A percentile compares a stretch with the other conserved stretches of the same genome.
These are phyloP conservation scores for Syngnathus rostellatus DNA, from an alignment of 2,797 vertebrate genomes.

Conservation along the genomic window DNA sequence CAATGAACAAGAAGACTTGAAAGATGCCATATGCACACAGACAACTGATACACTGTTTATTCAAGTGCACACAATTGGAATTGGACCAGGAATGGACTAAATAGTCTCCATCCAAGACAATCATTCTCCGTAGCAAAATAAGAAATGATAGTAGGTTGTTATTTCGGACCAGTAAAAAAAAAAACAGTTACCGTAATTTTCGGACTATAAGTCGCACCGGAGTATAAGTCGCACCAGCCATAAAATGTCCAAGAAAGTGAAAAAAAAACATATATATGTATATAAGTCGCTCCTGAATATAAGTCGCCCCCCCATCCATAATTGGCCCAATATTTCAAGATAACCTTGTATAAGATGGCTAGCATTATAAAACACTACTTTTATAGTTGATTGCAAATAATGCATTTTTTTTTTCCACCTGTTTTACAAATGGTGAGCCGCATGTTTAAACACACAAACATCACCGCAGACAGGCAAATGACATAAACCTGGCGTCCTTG, in stretches of 20 bases:
- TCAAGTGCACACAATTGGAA: not conserved
- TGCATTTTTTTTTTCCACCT: not conserved
- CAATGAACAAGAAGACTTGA: not conserved
- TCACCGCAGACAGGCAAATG: slow-evolving; percentile 42
- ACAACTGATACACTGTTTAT: not conserved
- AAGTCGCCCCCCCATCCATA: no score
- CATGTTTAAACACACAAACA: slow-evolving; percentile 12
- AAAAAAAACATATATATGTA: no score
- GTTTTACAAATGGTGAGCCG: not conserved
- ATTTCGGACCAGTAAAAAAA: no score
- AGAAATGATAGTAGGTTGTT: no score
- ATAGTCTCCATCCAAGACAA: not conserved
- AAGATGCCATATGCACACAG: not conserved
- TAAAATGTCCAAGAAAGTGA: no score
- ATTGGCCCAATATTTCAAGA: no score
- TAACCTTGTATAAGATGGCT: not conserved
- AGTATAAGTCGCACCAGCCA: no score
- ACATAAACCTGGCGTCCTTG: slow-evolving; percentile 41
- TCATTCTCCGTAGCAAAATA: not conserved
- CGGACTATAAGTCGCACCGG: no score
- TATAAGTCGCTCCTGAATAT: no score
- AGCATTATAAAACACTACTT: not conserved
- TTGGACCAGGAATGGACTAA: not conserved
- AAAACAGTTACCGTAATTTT: no score
- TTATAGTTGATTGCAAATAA: not conserved